Evolutionary conservation across 2,797 vertebrate genomes (phyloP).

Genomic region (Amblyopsis hoosieri): DNA sequence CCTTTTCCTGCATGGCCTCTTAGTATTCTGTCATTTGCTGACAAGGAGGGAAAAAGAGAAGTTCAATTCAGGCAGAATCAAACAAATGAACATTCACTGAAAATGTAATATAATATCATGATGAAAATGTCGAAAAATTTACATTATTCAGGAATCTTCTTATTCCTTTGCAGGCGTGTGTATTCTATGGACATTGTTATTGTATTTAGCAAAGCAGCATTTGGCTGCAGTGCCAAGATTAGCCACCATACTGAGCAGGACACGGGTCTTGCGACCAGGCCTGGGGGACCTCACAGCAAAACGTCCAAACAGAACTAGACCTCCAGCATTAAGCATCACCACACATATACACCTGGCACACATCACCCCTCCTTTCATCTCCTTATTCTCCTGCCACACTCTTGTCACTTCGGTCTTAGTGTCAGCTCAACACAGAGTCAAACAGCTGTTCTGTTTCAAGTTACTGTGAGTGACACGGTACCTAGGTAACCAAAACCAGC

Average conservation of each 20-base stretch:
- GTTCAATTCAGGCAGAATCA: conserved; percentile 28
- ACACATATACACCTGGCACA: conserved; percentile 47
- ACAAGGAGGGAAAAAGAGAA: conserved; percentile 32
- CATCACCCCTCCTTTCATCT: conserved; percentile 18
- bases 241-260: not conserved
- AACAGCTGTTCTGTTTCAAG: conserved; percentile 69
- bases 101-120: too few species aligned
- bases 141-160: too few species aligned
- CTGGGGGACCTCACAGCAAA: not conserved
- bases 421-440: conserved; percentile 60
- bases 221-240: not conserved
- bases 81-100: not conserved
- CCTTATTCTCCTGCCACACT: not conserved
- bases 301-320: conserved; percentile 17
- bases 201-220: too few species aligned
- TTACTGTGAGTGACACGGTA: conserved; percentile 49
- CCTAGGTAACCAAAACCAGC: conserved; percentile 69
- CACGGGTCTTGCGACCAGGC: not conserved
- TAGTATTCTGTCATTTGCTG: conserved; percentile 47
- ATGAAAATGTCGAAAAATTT: too few species aligned
- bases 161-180: too few species aligned
- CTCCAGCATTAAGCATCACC: conserved; percentile 15
- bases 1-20: conserved; percentile 46
- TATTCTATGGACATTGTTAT: too few species aligned
- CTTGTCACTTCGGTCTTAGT: conserved; percentile 32